Conservation (phyloP, 1,140 invertebrate species). For the Scaptomyza pallida region DNA sequence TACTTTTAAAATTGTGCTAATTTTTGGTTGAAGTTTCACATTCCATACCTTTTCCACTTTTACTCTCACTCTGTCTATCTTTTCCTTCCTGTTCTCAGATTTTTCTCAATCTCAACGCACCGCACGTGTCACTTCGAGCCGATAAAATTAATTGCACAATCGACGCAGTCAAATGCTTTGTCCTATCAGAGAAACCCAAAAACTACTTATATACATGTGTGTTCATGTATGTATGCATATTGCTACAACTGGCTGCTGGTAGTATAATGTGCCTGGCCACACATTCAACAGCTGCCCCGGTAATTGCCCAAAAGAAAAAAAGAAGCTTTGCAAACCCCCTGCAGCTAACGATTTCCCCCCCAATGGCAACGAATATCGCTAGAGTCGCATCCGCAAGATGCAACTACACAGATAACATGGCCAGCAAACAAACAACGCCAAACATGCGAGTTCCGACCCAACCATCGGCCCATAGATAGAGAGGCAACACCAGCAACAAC, state of each 20-base stretch:
- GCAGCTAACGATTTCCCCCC: constrained; percentile 36
- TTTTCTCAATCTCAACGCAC: constrained; percentile 7
- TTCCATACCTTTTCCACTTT: no score
- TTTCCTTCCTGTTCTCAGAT: constrained; percentile 29
- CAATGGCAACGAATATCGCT: constrained; percentile 14
- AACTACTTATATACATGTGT: constrained; percentile 39
- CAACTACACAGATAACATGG: constrained; percentile 60
- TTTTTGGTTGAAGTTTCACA: no score
- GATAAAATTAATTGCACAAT: constrained; percentile 72
- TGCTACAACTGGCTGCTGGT: not conserved
- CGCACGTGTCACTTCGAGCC: constrained; percentile 58
- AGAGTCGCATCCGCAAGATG: constrained; percentile 66
- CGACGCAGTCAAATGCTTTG: constrained; percentile 9
- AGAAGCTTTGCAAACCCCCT: constrained; percentile 9
- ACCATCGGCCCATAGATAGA: constrained; percentile 67
- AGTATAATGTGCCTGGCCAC: constrained; percentile 18
- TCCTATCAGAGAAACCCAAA: constrained; percentile 19
- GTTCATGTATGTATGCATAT: no score
- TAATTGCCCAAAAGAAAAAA: constrained; percentile 38
- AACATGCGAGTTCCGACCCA: constrained; percentile 58
- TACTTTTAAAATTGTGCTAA: no score
- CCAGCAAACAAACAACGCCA: constrained; percentile 63
- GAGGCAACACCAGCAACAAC: constrained; percentile 38
- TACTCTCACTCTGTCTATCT: not conserved
- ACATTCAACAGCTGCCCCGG: constrained; percentile 30